Evolutionary conservation across 2,888 invertebrate species (phyloP).

Genomic region (Eilema sororculum): DNA sequence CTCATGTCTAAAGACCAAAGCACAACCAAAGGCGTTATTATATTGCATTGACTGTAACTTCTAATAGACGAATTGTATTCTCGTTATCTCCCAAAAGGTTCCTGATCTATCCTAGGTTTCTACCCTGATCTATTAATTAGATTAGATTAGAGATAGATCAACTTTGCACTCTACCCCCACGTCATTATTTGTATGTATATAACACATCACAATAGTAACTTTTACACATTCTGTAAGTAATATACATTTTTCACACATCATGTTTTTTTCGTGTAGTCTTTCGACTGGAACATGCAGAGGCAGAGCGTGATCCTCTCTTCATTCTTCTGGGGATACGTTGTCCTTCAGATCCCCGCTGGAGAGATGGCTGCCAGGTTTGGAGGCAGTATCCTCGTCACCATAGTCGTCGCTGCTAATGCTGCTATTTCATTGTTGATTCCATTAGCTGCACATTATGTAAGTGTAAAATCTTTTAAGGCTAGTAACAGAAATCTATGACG

Average conservation of each 20-base stretch:
- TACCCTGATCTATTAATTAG: no score
- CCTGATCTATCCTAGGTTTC: no score
- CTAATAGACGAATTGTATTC: no score
- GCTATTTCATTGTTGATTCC: conserved; percentile 61
- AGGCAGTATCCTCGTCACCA: conserved; percentile 87
- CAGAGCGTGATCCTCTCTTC: conserved; percentile 80
- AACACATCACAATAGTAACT: no score
- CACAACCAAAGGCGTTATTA: no score
- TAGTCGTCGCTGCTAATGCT: conserved; percentile 63
- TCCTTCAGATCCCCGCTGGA: conserved; percentile 89
- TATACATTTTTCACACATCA: neutral
- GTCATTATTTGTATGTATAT: no score
- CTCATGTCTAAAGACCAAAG: no score
- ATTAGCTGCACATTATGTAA: conserved; percentile 50
- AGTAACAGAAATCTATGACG: neutral
- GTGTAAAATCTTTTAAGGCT: conserved; percentile 22
- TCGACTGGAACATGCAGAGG: conserved; percentile 80
- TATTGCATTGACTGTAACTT: no score
- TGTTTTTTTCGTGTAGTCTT: conserved; percentile 47
- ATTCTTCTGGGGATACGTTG: conserved; percentile 88
- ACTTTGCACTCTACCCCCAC: no score
- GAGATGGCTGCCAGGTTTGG: conserved; percentile 89
- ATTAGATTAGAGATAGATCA: no score
- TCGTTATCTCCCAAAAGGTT: no score
- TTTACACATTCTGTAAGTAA: neutral